Base-by-base conservation (phyloP, 64 coral and sea anemone species). In the Stichodactyla mertensii region DNA sequence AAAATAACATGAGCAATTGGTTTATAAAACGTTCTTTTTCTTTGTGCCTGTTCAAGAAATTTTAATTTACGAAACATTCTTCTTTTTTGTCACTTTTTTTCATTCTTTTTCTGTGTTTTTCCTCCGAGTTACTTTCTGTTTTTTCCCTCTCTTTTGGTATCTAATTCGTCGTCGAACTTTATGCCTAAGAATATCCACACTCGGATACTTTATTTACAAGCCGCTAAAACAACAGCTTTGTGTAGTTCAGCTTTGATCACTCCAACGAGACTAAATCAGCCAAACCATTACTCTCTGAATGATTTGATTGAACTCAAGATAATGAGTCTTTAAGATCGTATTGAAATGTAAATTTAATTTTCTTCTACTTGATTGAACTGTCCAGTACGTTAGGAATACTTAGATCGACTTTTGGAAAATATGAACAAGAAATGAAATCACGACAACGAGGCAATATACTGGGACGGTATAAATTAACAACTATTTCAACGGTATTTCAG, bases 271-370 rank as follows among this genome's bases (percentile, higher is more conserved):
- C 86, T 86, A 74, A 92, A 89, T 88, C 83, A 92, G 86, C 86
- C 83, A 83, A 88, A 87, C 84, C 91, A 89, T 95, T 91, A 80
- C 79, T 88, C 52, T 66, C 3, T 82, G 80, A 80, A 89, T 88
- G 87, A 55, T 87, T 66, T 94, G 89, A 94, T 94, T 94, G 89
- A 84, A 62, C 77, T 64, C 27, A 51, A 62, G 85, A 88, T 94
- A 94, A 94, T 94, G 89, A 91, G 87, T 90, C 71, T 89, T 82
- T 27, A 58, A 88, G 88, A 69, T 53, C 16, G 90, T 88, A 92
- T 95, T 95, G 85, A 88, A 67, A 95, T 95, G 93, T 86, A 95
- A 95, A 95, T 95, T 87, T 86, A 95, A 95, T 95, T 94, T 88
- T 90, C 89, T 92, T 82, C 45, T 70, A 53, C 55, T 86, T 89